phyloP scores from a whole-genome alignment of 1,140 invertebrate genomes.

The Popillia japonica region DNA sequence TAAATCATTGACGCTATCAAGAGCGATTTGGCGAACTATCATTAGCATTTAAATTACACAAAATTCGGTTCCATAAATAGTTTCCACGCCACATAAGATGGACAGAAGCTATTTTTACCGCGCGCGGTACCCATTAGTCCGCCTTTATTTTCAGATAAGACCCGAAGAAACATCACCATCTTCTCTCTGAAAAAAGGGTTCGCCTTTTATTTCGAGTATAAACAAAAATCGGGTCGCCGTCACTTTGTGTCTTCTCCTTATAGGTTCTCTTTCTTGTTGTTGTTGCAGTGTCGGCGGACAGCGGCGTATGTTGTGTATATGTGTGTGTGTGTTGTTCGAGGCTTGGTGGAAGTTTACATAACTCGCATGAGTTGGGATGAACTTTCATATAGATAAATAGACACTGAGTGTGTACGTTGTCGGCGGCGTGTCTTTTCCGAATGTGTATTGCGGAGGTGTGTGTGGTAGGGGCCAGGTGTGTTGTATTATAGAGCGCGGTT shows the following conservation, averaged over 20 bases:
- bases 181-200: constrained; percentile 3
- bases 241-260: constrained; percentile 23
- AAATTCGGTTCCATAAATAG: too few species aligned
- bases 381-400: constrained; percentile 38
- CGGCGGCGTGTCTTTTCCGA: constrained; percentile 1
- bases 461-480: constrained; percentile 38
- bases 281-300: not conserved
- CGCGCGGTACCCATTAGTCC: constrained; percentile 12
- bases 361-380: constrained; percentile 30
- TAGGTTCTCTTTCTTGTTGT: constrained; percentile 4
- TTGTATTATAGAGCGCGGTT: constrained; percentile 36
- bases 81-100: not conserved
- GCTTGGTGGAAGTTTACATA: constrained; percentile 35
- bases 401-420: constrained; percentile 7
- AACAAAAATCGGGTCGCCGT: constrained; percentile 33
- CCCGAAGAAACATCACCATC: constrained; percentile 19
- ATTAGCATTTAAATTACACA: too few species aligned
- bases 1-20: too few species aligned
- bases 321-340: constrained; percentile 1
- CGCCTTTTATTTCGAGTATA: constrained; percentile 36
- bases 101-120: constrained; percentile 28
- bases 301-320: not conserved
- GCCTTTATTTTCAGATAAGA: constrained; percentile 30
- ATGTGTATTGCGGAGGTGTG: not conserved
- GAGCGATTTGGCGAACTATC: too few species aligned